Conservation (phyloP, 2,797 vertebrate species). For the Crax fasciolata region DNA sequence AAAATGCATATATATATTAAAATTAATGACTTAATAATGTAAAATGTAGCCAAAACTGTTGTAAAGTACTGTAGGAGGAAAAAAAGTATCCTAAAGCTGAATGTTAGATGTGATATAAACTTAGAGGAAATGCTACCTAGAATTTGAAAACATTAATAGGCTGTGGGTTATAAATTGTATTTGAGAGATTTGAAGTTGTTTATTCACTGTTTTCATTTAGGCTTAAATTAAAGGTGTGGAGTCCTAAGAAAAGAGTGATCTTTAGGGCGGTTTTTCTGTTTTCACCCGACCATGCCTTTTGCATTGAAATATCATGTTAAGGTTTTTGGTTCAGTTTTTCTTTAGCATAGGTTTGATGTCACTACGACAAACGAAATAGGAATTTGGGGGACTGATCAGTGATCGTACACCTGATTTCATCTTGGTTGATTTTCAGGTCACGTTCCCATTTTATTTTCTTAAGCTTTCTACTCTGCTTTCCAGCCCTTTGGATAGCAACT, state of each 20-base stretch:
- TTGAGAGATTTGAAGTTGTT: neutral
- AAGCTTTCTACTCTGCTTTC: slow-evolving; percentile 18
- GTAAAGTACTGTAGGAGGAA: neutral
- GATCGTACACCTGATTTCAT: neutral
- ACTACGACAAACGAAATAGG: neutral
- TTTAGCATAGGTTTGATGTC: neutral
- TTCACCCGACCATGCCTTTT: neutral
- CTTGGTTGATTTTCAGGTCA: neutral
- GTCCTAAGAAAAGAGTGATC: neutral
- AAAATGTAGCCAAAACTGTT: neutral
- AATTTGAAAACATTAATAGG: neutral
- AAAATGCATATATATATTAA: too few species aligned
- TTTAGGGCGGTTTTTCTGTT: neutral
- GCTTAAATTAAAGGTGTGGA: neutral
- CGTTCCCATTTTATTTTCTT: neutral
- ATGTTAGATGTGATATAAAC: neutral
- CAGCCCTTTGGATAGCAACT: neutral
- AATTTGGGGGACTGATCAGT: neutral
- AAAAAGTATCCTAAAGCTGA: neutral
- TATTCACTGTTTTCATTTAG: neutral
- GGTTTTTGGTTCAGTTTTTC: neutral
- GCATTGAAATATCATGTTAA: neutral
- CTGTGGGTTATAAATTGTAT: neutral
- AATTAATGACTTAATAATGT: neutral
- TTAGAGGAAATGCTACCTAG: neutral